Evolutionary conservation across 2,797 vertebrate genomes (phyloP).

Genomic region (Cephalopachus bancanus): DNA sequence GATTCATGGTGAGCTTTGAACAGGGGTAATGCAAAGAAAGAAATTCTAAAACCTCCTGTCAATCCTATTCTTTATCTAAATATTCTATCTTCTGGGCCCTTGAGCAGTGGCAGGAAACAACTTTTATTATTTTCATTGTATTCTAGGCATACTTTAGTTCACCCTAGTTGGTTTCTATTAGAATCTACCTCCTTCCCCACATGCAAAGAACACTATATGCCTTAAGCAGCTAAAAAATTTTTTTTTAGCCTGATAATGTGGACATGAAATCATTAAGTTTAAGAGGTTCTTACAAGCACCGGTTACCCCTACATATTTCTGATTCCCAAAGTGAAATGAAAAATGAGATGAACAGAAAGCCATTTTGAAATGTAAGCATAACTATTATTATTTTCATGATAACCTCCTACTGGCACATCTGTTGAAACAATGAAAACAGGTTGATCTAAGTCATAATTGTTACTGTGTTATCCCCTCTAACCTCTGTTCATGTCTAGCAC

Average conservation of each 20-base stretch:
- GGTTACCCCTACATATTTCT: conserved; percentile 34
- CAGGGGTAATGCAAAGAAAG: conserved; percentile 47
- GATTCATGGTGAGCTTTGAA: conserved; percentile 55
- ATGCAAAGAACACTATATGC: conserved; percentile 36
- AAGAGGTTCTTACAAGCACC: conserved; percentile 49
- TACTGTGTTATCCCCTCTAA: not conserved
- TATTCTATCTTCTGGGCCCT: conserved; percentile 64
- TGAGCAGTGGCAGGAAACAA: conserved; percentile 52
- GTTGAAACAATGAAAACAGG: conserved; percentile 34
- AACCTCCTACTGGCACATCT: not conserved
- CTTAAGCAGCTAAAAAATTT: conserved; percentile 56
- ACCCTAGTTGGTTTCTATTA: conserved; percentile 63
- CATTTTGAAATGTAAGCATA: conserved; percentile 31
- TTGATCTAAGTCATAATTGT: not conserved
- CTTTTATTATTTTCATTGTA: conserved; percentile 67
- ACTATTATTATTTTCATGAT: conserved; percentile 53
- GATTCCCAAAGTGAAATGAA: conserved; percentile 68
- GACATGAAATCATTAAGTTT: conserved; percentile 57
- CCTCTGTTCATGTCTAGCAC: not conserved
- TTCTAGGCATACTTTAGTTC: conserved; percentile 60
- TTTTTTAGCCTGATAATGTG: not conserved
- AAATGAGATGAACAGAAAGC: conserved; percentile 47
- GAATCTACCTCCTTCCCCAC: conserved; percentile 32
- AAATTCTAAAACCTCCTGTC: conserved; percentile 54
- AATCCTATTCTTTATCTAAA: conserved; percentile 62